phyloP scores from a whole-genome alignment of 2,797 vertebrate species.

The Danionella dracula region DNA sequence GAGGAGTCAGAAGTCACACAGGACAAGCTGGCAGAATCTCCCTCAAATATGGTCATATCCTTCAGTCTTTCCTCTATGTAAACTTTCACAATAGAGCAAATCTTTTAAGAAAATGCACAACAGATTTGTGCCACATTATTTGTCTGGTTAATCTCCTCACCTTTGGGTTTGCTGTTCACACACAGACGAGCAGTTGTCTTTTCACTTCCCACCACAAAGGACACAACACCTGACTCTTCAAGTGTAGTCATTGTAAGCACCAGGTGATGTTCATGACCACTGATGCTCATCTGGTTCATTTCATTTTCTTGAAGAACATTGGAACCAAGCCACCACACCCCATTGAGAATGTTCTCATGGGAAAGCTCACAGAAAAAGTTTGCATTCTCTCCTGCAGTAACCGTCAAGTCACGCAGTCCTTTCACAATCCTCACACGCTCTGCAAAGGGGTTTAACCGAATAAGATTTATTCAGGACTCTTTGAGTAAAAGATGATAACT shows the following conservation, averaged over 20 bases:
- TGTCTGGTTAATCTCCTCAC: conserved; percentile 45
- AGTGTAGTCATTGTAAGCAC: conserved; percentile 69
- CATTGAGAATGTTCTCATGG: conserved; percentile 69
- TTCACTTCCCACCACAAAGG: conserved; percentile 70
- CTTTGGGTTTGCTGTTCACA: conserved; percentile 73
- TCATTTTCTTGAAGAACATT: conserved; percentile 84
- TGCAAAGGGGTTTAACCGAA: conserved; percentile 47
- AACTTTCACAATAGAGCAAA: conserved; percentile 46
- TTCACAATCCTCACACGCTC: conserved; percentile 67
- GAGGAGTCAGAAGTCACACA: conserved; percentile 61
- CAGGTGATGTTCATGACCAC: conserved; percentile 66
- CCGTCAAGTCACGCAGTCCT: conserved; percentile 78
- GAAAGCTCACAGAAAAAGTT: conserved; percentile 87
- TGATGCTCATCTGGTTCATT: conserved; percentile 79
- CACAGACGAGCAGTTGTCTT: conserved; percentile 68
- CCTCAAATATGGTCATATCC: conserved; percentile 59
- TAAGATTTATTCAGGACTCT: conserved; percentile 23
- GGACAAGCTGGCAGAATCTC: conserved; percentile 61
- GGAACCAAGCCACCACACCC: conserved; percentile 89
- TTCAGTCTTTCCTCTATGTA: conserved; percentile 63
- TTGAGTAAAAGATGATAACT: no score
- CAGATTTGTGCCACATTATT: not conserved
- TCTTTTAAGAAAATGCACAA: not conserved
- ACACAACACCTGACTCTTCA: conserved; percentile 75
- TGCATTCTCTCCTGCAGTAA: conserved; percentile 87